Base-by-base conservation (phyloP, 2,113 vertebrate species). In the Alligator sinensis region DNA sequence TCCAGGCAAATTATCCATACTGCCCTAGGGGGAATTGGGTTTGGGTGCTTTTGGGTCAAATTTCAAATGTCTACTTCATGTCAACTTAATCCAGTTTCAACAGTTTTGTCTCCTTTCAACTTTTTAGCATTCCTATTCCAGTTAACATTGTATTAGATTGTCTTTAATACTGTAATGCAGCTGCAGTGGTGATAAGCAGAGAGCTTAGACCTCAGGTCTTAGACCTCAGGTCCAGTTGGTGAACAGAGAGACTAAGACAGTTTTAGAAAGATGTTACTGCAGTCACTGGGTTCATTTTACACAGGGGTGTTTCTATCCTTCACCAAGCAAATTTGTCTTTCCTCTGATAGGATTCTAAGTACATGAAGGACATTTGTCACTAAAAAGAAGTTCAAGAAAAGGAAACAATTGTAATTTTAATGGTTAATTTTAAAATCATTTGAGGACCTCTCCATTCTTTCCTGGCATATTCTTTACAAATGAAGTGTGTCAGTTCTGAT, bases 281-380 rank as follows among this genome's bases (percentile, higher is more conserved):
- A 62, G 24, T 11, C 61, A 62, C 61, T 62, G 22, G 22, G 19
- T 24, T 62, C 61, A 25, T 24, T 24, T 62, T 62, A 62, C 21
- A 62, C 22, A 25, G 4, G 24, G 61, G 61, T 62, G 24, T 12
- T 90, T 76, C 80, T 87, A 57, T 34, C 25, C 4, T 2, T 68
- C 79, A 82, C 55, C 18, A 84, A 89, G 64, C 61, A 94, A 82
- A 91, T 93, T 96, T 91, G 6, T 27, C 38, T 88, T 96, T 87
- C 22, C 61, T 11, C 61, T 9, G 47, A 80, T 89, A 96, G 30
- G 30, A 55, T 86, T 80, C 78, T 92, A 70, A 80, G 47, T 89
- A 22, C 21, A 6, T 27, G 74, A n/a, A 58, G 38, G 90, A 92
- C 95, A 91, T 86, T 82, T 95, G 89, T 89, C 92, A 92, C 55